phyloP scores from a whole-genome alignment of 2,113 vertebrate species.

The Piaya cayana region DNA sequence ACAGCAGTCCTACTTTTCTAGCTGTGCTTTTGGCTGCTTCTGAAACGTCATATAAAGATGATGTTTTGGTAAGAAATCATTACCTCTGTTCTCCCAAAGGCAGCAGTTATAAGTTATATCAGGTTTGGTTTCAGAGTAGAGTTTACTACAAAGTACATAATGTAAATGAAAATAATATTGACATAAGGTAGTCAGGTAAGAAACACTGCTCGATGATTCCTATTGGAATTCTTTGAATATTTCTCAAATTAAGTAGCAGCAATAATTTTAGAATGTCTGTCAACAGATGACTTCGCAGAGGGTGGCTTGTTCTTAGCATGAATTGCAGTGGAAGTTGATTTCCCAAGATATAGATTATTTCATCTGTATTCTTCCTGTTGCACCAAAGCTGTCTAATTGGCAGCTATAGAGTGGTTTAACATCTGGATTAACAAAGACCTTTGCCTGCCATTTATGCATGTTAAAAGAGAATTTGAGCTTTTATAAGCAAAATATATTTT shows the following conservation, averaged over 20 bases:
- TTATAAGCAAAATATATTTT: conserved; percentile 4
- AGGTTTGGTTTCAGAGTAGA: neutral
- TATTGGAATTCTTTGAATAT: neutral
- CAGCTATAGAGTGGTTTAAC: neutral
- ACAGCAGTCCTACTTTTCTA: neutral
- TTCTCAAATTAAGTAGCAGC: neutral
- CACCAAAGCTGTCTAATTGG: neutral
- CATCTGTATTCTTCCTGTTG: neutral
- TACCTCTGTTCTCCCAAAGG: neutral
- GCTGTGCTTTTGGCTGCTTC: conserved; percentile 8
- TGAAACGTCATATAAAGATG: conserved; percentile 23
- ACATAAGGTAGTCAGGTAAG: neutral
- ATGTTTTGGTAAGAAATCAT: conserved; percentile 30
- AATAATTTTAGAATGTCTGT: neutral
- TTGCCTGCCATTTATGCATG: conserved; percentile 2
- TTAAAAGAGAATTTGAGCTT: conserved; percentile 30
- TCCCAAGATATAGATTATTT: neutral
- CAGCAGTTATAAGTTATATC: neutral
- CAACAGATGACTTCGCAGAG: conserved; percentile 14
- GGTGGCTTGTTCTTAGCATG: neutral
- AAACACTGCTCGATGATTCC: neutral
- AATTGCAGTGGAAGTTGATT: neutral
- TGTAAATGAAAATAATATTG: neutral
- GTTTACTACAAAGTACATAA: neutral
- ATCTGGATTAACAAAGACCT: conserved; percentile 32